Conservation (phyloP, 2,888 invertebrate genomes). For the Encarsia formosa region DNA sequence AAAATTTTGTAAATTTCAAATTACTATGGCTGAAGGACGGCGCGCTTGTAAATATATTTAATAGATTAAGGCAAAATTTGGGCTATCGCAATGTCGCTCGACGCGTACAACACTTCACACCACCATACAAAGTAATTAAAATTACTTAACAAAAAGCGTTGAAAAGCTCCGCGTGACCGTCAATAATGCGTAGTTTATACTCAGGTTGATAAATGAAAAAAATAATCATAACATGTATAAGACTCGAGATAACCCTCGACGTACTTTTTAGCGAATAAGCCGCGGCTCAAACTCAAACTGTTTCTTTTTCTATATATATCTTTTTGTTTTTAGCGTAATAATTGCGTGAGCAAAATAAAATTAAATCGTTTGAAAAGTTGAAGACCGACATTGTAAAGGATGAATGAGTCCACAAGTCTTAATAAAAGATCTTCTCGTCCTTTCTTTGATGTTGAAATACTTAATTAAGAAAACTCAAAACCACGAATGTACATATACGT, state of each 20-base stretch:
- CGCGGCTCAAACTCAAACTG: no score
- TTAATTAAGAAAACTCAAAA: constrained; percentile 49
- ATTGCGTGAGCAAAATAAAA: constrained; percentile 25
- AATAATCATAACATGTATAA: constrained; percentile 5
- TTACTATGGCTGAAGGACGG: constrained; percentile 21
- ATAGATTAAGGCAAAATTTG: constrained; percentile 29
- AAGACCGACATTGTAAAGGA: constrained; percentile 28
- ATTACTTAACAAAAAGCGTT: constrained; percentile 7
- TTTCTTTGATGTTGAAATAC: constrained; percentile 43
- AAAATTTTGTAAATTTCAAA: constrained; percentile 28
- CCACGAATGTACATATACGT: constrained; percentile 51
- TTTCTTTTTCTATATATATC: constrained; percentile 8
- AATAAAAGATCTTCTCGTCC: constrained; percentile 32
- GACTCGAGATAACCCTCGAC: constrained; percentile 19
- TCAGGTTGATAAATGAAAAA: constrained; percentile 5
- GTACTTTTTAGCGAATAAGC: no score
- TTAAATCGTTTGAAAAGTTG: no score
- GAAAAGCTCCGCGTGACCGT: constrained; percentile 17
- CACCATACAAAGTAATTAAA: constrained; percentile 6
- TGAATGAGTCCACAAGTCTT: constrained; percentile 28
- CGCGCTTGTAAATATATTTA: constrained; percentile 28
- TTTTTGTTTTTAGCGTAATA: constrained; percentile 14
- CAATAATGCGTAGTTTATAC: constrained; percentile 11
- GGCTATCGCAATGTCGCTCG: constrained; percentile 28
- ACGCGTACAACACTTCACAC: constrained; percentile 13